A percentile compares a stretch with the other conserved stretches of the same genome.
phyloP scores from a whole-genome alignment of 1,140 invertebrate genomes.

The Drepana arcuata region DNA sequence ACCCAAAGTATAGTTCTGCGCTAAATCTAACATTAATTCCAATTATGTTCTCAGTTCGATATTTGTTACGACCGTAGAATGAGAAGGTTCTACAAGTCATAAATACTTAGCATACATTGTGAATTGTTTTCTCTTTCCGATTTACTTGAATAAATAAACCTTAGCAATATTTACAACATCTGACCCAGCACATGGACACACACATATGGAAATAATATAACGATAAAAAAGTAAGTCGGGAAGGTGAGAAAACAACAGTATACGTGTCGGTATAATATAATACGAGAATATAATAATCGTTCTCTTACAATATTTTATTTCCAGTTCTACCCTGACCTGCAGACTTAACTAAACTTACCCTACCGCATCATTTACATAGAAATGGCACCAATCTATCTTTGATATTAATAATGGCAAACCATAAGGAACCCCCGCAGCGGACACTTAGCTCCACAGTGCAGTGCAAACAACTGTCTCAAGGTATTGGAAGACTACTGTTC shows the following conservation, averaged over 20 bases:
- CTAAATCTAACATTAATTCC: conserved; percentile 63
- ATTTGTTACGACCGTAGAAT: conserved; percentile 42
- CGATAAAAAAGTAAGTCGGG: conserved; percentile 37
- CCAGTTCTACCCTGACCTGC: conserved; percentile 67
- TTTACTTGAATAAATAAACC: conserved; percentile 59
- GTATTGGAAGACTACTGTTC: conserved; percentile 69
- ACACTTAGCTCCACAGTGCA: conserved; percentile 32
- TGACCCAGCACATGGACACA: conserved; percentile 70
- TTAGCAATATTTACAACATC: conserved; percentile 64
- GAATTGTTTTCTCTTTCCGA: conserved; percentile 39
- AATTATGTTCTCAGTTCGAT: conserved; percentile 54
- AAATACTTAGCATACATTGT: conserved; percentile 32
- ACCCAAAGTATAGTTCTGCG: conserved; percentile 63
- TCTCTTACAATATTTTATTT: conserved; percentile 61
- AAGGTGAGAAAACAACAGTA: conserved; percentile 41
- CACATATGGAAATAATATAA: conserved; percentile 63
- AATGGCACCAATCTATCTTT: conserved; percentile 72
- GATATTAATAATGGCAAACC: conserved; percentile 71
- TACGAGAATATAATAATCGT: conserved; percentile 41
- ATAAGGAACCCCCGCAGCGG: conserved; percentile 63
- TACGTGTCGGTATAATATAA: conserved; percentile 37
- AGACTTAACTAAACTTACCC: conserved; percentile 69
- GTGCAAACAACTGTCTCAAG: conserved; percentile 45
- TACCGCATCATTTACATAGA: conserved; percentile 67
- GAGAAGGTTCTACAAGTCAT: conserved; percentile 43